Evolutionary conservation across 2,797 vertebrate genomes (phyloP).

Genomic region (Meriones psammophilus): DNA sequence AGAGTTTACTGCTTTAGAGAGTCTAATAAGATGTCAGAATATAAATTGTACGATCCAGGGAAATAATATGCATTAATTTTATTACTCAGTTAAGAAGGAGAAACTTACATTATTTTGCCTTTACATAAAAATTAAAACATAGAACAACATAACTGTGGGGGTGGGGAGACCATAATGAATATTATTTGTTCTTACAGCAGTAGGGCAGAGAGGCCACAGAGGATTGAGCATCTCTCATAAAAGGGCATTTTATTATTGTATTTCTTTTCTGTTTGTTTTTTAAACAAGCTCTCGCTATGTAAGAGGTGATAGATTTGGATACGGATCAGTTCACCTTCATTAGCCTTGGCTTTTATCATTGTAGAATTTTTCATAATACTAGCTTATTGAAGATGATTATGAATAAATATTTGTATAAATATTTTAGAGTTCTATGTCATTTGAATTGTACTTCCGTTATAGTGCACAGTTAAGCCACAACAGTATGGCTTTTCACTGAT

Average conservation of each 20-base stretch:
- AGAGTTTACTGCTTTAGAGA: neutral
- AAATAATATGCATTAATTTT: neutral
- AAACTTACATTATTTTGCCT: neutral
- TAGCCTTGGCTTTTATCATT: constrained; percentile 50
- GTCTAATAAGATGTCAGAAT: neutral
- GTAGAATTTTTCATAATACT: constrained; percentile 33
- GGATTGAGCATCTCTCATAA: neutral
- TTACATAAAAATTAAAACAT: constrained; percentile 5
- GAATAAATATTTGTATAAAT: constrained; percentile 7
- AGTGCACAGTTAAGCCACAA: neutral
- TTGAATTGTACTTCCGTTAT: neutral
- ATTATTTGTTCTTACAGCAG: neutral
- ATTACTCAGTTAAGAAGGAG: neutral
- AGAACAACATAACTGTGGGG: neutral
- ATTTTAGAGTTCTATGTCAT: neutral
- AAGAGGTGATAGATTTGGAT: constrained; percentile 9
- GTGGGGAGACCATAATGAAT: neutral
- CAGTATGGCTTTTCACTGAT: neutral
- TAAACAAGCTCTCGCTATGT: neutral
- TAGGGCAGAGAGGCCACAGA: neutral
- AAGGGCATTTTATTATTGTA: neutral
- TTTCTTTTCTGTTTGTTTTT: neutral
- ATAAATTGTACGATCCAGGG: neutral
- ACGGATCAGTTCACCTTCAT: constrained; percentile 30
- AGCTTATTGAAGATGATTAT: constrained; percentile 40